Conservation (phyloP, 1,140 invertebrate genomes). For the Ceratina australensis region DNA sequence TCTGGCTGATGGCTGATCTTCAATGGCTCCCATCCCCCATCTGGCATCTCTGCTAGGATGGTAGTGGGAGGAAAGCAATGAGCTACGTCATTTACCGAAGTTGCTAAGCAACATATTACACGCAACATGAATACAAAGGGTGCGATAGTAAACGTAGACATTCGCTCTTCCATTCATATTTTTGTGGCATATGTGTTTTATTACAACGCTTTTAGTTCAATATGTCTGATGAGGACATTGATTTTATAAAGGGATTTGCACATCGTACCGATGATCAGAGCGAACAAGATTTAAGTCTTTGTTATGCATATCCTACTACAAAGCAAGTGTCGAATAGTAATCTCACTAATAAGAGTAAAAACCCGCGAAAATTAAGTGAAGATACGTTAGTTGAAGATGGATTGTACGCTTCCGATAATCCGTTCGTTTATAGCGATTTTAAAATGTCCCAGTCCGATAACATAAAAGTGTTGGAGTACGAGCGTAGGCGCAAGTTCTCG, state of each 20-base stretch:
- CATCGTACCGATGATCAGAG: slow-evolving; percentile 24
- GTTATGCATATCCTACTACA: slow-evolving; percentile 60
- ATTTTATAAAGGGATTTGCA: slow-evolving; percentile 55
- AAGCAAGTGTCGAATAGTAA: slow-evolving; percentile 47
- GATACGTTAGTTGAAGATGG: slow-evolving; percentile 67
- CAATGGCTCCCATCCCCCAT: too few relatives aligned
- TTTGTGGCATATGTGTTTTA: background rate
- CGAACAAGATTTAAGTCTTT: slow-evolving; percentile 56
- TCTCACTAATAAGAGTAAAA: slow-evolving; percentile 43
- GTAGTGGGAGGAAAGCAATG: too few relatives aligned
- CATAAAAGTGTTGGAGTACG: slow-evolving; percentile 55
- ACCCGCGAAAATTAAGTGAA: slow-evolving; percentile 31
- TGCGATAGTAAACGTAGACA: background rate
- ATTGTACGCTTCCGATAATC: slow-evolving; percentile 66
- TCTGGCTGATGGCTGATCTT: too few relatives aligned
- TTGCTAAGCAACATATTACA: too few relatives aligned
- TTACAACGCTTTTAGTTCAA: background rate
- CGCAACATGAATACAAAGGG: background rate
- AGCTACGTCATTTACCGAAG: too few relatives aligned
- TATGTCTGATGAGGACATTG: slow-evolving; percentile 39
- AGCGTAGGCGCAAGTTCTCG: slow-evolving; percentile 29
- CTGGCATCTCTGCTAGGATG: too few relatives aligned
- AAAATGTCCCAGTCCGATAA: slow-evolving; percentile 66
- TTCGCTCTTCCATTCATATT: background rate
- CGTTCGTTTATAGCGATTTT: slow-evolving; percentile 64